Conservation (phyloP, 2,888 invertebrate genomes). For the Leptinotarsa rubiginosa region DNA sequence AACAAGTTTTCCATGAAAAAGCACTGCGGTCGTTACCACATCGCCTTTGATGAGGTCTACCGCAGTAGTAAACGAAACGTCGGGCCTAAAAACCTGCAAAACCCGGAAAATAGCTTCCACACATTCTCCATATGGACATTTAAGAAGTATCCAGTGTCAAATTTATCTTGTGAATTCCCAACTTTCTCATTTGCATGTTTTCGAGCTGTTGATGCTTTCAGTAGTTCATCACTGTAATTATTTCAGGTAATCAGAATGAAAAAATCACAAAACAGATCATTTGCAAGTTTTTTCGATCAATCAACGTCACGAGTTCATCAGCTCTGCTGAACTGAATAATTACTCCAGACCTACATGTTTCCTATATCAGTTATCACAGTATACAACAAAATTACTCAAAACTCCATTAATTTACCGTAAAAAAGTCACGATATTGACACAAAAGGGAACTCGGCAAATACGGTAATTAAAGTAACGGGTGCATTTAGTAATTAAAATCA, state of each 20-base stretch:
- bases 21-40: no score
- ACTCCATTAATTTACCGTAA: slow-evolving; percentile 15
- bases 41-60: no score
- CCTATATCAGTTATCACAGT: slow-evolving; percentile 7
- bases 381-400: slow-evolving; percentile 14
- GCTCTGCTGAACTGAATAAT: slow-evolving; percentile 1
- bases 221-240: not conserved
- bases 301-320: not conserved
- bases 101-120: no score
- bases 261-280: not conserved
- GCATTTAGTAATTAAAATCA: slow-evolving; percentile 58
- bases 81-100: no score
- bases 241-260: not conserved
- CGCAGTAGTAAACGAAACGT: no score
- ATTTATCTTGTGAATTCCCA: no score
- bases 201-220: not conserved
- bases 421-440: slow-evolving; percentile 32
- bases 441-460: slow-evolving; percentile 35
- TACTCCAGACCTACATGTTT: slow-evolving; percentile 2
- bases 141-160: no score
- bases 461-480: slow-evolving; percentile 42
- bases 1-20: no score
- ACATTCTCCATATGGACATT: no score
- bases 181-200: not conserved
- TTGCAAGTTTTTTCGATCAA: slow-evolving; percentile 1